Evolutionary conservation across 2,888 invertebrate species (phyloP), one percentile per base, ranked within the genome.

Genomic region (Priocnemis perturbator): DNA sequence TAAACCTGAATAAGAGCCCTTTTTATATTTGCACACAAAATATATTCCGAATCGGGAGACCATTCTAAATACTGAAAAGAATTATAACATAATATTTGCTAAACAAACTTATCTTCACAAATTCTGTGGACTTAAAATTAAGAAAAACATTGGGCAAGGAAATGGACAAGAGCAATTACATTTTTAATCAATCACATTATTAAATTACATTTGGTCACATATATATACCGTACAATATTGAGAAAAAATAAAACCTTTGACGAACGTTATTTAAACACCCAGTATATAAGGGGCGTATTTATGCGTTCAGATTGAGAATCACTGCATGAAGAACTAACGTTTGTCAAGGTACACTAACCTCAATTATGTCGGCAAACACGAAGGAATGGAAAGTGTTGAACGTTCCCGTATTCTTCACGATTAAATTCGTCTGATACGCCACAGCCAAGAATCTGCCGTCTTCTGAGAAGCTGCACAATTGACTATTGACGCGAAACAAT

Each of bases 1-100:
- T 90, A 91, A 44, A 91, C 87, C 88, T 90, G 86, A 60, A 89
- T 68, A 47, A 84, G 57, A 44, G 81, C 85, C 71, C 83, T 83
- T 61, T 84, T 87, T 52, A 83, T 77, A 63, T 83, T 87, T 0
- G 82, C 86, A 59, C 89, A 88, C 45, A 89, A 72, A 60, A 90
- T 78, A 48, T 83, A 89, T 65, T 84, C 79, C 48, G 87, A 87
- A 69, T 89, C 86, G 15, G 81, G 80, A 19, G 89, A 87, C 90
- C 90, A 90, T 67, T 87, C 85, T 20, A 89, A 75, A 23, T 80
- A 79, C 89, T 89, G 67, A 53, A 79, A 78, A 37, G n/a, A 55
- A 48, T 3, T 48, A 11, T 11, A 11, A 37, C 7, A 37, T 3
- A 37, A 37, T 1, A 37, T 37, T 37, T 11, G 4, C 7, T 37